phyloP scores from a whole-genome alignment of 2,888 invertebrate species.

The Schizaphis graminum region DNA sequence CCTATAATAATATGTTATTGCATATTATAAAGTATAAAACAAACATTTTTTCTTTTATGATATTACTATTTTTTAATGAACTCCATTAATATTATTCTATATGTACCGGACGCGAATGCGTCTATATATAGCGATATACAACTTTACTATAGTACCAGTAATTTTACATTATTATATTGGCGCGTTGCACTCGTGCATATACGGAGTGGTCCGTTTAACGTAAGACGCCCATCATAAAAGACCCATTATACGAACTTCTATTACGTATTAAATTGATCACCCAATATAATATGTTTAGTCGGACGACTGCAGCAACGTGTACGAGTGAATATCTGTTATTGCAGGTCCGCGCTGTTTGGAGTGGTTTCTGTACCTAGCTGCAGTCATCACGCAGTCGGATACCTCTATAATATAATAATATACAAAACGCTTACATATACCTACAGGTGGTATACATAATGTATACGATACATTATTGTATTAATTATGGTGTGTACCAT shows the following conservation, averaged over 20 bases:
- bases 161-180: background rate
- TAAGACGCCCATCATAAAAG: background rate
- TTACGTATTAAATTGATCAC: background rate
- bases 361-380: background rate
- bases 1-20: background rate
- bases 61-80: background rate
- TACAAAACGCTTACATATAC: background rate
- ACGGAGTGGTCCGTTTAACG: background rate
- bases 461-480: background rate
- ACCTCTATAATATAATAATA: background rate
- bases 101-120: background rate
- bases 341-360: background rate
- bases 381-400: background rate
- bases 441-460: background rate
- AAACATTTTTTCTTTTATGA: background rate
- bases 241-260: background rate
- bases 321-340: background rate
- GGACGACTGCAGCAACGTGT: background rate
- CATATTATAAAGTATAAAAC: background rate
- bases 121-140: background rate
- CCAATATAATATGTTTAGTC: background rate
- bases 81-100: background rate
- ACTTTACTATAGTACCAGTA: background rate
- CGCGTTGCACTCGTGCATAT: background rate
- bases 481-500: conserved; percentile 8